phyloP scores from a whole-genome alignment of 2,888 invertebrate species.

The Lottia scabra region DNA sequence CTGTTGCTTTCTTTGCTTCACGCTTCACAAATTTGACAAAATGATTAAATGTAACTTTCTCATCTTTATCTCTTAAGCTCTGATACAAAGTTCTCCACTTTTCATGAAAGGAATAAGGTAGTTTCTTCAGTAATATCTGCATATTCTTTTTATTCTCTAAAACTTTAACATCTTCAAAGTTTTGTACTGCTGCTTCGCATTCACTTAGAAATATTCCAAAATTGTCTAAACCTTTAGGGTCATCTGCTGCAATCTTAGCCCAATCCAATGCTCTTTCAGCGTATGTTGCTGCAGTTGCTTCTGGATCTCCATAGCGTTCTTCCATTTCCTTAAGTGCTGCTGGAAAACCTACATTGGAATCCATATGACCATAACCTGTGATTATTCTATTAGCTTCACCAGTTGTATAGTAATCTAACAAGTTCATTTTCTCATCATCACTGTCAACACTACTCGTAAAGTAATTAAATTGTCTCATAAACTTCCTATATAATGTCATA shows the following conservation, averaged over 20 bases:
- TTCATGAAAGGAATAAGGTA: not conserved
- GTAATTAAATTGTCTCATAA: not conserved
- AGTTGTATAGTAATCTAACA: not conserved
- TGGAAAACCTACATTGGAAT: not conserved
- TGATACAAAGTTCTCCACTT: not conserved
- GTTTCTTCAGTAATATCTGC: not conserved
- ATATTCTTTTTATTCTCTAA: not conserved
- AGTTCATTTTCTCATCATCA: conserved; percentile 1
- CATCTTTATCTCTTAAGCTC: not conserved
- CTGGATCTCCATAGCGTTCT: conserved; percentile 9
- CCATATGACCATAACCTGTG: not conserved
- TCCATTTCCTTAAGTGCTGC: conserved; percentile 10
- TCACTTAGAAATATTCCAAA: conserved; percentile 3
- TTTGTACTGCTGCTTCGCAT: not conserved
- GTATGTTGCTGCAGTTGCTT: conserved; percentile 2
- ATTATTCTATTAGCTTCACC: not conserved
- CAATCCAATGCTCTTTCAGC: conserved; percentile 4
- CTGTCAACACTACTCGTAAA: not conserved
- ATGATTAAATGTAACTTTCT: conserved; percentile 4
- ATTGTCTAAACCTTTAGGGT: not conserved
- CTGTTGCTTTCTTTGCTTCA: not conserved
- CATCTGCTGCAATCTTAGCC: not conserved
- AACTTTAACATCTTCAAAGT: not conserved
- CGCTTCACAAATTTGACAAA: not conserved
- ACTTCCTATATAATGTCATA: not conserved